Percentiles rank a stretch among this genome's conserved stretches.
These are phyloP conservation scores for Gallinago nigripennis DNA, from an alignment of 2,797 vertebrate species.

Conservation along the genomic window DNA sequence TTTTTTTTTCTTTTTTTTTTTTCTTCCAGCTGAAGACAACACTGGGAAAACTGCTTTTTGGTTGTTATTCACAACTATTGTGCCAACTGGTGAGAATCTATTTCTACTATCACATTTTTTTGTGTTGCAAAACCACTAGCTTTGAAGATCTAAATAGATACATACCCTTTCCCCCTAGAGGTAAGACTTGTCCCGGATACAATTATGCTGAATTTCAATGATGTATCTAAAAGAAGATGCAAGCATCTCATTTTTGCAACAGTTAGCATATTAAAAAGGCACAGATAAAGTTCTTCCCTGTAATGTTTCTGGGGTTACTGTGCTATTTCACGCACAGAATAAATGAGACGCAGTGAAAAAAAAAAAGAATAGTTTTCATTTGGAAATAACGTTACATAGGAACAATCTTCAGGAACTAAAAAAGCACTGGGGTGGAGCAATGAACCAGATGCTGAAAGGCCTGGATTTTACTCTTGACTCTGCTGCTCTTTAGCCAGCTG, in stretches of 20 bases:
- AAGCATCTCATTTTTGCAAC: not conserved
- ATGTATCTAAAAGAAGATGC: not conserved
- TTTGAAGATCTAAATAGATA: slow-evolving; percentile 25
- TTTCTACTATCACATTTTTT: slow-evolving; percentile 1
- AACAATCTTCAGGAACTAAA: not conserved
- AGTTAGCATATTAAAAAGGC: slow-evolving; percentile 31
- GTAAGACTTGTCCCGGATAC: slow-evolving; percentile 3
- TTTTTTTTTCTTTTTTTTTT: not conserved
- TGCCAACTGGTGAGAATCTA: not conserved
- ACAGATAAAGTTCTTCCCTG: not conserved
- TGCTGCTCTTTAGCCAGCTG: not conserved
- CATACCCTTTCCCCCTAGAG: not conserved
- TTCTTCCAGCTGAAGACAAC: not conserved
- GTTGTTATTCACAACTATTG: not conserved
- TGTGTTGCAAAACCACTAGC: not conserved
- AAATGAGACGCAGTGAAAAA: not conserved
- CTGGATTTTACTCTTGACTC: not conserved
- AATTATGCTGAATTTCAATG: slow-evolving; percentile 25
- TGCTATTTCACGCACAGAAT: not conserved
- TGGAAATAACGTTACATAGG: not conserved
- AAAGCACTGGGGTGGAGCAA: not conserved
- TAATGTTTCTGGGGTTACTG: not conserved
- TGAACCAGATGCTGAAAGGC: not conserved
- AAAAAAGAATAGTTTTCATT: not conserved
- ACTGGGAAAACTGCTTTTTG: not conserved